Evolutionary conservation across 2,888 invertebrate species (phyloP).

Genomic region (Agelastica alni): DNA sequence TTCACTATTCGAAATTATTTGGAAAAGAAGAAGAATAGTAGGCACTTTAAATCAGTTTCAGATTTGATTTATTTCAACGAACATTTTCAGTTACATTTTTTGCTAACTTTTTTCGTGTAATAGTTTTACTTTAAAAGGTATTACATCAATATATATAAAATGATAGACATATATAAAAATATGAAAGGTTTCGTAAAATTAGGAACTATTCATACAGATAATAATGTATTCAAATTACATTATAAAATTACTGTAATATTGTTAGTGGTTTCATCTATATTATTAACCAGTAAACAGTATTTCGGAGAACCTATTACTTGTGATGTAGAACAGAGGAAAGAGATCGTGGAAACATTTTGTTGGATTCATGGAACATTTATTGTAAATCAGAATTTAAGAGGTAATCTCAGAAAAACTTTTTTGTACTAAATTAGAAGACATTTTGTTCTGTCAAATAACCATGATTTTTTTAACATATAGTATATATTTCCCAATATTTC

Average conservation of each 20-base stretch:
- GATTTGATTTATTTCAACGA: slow-evolving; percentile 4
- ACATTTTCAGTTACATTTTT: neutral
- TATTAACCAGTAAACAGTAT: slow-evolving; percentile 81
- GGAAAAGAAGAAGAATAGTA: slow-evolving; percentile 7
- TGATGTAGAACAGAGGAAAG: slow-evolving; percentile 63
- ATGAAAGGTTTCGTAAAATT: slow-evolving; percentile 70
- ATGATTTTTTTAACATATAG: no score
- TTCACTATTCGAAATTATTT: neutral
- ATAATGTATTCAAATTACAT: slow-evolving; percentile 75
- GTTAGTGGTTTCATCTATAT: slow-evolving; percentile 71
- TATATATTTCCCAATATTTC: no score
- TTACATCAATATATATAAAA: no score
- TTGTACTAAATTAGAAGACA: no score
- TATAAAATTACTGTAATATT: slow-evolving; percentile 74
- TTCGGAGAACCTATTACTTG: slow-evolving; percentile 86
- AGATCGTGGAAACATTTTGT: slow-evolving; percentile 74
- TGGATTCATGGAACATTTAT: slow-evolving; percentile 80
- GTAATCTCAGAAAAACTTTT: no score
- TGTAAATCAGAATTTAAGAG: slow-evolving; percentile 56
- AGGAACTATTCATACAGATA: slow-evolving; percentile 73
- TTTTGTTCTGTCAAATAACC: no score
- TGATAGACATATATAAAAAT: slow-evolving; percentile 71
- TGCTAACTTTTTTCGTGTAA: no score
- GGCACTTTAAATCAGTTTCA: neutral
- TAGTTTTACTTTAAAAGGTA: no score